Base-by-base conservation (phyloP, 2,888 invertebrate species). In the Morinoia aosen region DNA sequence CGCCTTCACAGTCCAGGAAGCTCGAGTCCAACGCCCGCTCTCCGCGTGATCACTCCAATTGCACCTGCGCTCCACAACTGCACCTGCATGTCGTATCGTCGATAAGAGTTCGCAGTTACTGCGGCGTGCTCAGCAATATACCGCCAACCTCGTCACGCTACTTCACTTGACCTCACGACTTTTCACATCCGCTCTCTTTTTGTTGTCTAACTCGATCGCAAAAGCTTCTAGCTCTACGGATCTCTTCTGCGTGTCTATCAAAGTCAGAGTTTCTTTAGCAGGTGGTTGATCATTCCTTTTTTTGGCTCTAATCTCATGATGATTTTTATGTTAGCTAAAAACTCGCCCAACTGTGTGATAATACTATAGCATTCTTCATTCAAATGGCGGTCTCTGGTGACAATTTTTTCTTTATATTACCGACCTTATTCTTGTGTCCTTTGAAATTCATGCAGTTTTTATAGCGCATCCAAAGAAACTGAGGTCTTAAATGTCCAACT, bases 171-270 rank as follows among this genome's bases (percentile, higher is more conserved):
- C 90, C 90, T 90, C 90, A 39, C 90, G 90, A 48, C 90, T 90
- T 90, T 40, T 90, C 90, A 90, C 90, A 90, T 90, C 90, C 90
- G 90, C 90, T 40, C 90, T 90, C 90, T 39, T 90, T 90, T 90
- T 90, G 40, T 48, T 90, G 90, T 48, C 39, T 11, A 61, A 61
- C 61, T 61, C 48, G 48, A 48, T 48, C 19, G 61, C 19, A 2
- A 33, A 25, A 76, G 76, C 76, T 76, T 76, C 76, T 33, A 76
- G 33, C 76, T 76, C 76, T 19, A 25, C 25, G 19, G 8, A 10
- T 76, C 76, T 16, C 25, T 10, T 33, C 61, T 61, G 61, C 61
- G 12, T 61, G 19, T 19, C 61, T 61, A 33, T 33, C 33, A 10
- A 76, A 76, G 25, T 16, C 10, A 33, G 76, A 33, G 0, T 33